Base-by-base conservation (phyloP, 2,113 vertebrate genomes). In the Candoia aspera region DNA sequence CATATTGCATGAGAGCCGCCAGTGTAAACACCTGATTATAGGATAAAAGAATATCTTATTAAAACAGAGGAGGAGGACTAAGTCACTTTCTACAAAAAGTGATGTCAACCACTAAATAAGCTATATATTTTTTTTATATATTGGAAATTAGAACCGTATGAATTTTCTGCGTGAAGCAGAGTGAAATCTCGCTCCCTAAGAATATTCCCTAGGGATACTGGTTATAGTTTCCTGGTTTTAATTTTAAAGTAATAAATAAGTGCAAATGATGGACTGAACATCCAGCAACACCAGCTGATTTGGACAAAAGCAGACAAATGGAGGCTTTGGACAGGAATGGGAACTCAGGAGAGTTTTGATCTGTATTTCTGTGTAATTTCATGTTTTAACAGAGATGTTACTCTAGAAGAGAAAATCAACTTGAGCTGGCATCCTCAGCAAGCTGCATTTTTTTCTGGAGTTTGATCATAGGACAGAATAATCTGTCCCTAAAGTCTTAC, bases 111-210 rank as follows among this genome's bases (percentile, higher is more conserved):
- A 8, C 68, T 85, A 33, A 33, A 59, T 89, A 59, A 94, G 91
- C 2, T 68, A 37, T 90, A 85, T 88, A 88, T 46, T 53, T 42
- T 94, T 91, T 96, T n/a, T n/a, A n/a, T 95, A 95, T 90, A 59
- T 64, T 92, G 85, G 95, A 96, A 97, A 97, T 97, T 93, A 93
- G 94, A 97, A 95, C 94, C 86, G 1, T 93, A 91, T 96, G 96
- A 96, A 89, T 90, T 91, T 87, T 33, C 91, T 0, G 0, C 0
- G 17, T 91, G 46, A 90, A 95, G 94, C 93, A 87, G 91, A 94
- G 93, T 93, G 93, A 96, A 93, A 93, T 83, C 93, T 91, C 53
- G 59, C 94, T 94, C 49, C 89, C 89, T 2, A 91, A 86, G 91
- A 73, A 55, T 4, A 6, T 49, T 84, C 93, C 94, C 94, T 92